Base-by-base conservation (phyloP, 2,797 vertebrate genomes). In the Cryptoblepharus egeriae region DNA sequence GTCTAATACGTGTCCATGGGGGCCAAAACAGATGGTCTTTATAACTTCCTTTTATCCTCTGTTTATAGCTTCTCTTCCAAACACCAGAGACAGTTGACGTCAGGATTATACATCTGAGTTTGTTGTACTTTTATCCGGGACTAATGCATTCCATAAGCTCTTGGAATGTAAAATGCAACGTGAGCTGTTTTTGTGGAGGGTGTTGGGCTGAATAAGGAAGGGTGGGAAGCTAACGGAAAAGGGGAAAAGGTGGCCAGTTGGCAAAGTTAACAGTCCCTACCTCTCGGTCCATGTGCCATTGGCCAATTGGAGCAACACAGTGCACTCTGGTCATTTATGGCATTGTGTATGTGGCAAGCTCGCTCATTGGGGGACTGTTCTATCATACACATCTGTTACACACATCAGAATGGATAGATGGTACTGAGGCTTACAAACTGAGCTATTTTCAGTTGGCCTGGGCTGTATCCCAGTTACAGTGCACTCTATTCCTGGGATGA, bases 371-470 rank as follows among this genome's bases (percentile, higher is more conserved):
- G 90, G 85, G 89, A 82, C 75, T 64, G 0, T 79, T 87, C 89
- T 0, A 75, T 86, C 87, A n/a, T n/a, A n/a, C n/a, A n/a, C 79
- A 91, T 89, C 82, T 89, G 37, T 75, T 80, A 89, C 86, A 89
- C 84, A 61, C 87, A 91, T 93, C 90, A 86, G 83, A 76, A 77
- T 88, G 11, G 32, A 85, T 42, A 7, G 18, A 81, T 88, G 91
- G 91, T 90, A 95, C 92, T 60, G 61, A 57, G 70, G 83, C 91
- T 91, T 84, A 80, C 70, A 8, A 49, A 1, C 71, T 30, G 87
- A 85, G 88, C 92, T 96, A 96, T 96, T 96, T 96, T 95, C 94
- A 88, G 92, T 85, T 18, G 1, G 39, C 74, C 88, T 88, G 89
- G 93, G 92, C 92, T 90, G 85, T 80, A 83, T 94, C 95, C 95